These are phyloP conservation scores for Scaptomyza flava DNA, from an alignment of 2,888 invertebrate species.

Conservation along the genomic window DNA sequence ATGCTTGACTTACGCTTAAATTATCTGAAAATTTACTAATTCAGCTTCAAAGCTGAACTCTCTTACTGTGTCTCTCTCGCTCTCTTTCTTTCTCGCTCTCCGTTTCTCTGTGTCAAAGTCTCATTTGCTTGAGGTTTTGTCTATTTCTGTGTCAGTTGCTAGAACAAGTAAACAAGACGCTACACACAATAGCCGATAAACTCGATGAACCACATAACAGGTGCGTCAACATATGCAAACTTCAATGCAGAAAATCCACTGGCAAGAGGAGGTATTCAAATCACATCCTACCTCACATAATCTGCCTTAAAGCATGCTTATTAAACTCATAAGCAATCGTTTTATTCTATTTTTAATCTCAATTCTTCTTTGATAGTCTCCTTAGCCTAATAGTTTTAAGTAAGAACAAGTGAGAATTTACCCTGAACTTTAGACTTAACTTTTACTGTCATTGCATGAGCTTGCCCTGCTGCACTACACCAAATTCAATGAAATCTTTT, in stretches of 20 bases:
- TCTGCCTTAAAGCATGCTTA: background rate
- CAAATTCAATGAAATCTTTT: too few species aligned
- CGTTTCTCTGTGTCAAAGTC: background rate
- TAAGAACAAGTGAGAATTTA: too few species aligned
- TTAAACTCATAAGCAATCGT: background rate
- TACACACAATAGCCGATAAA: background rate
- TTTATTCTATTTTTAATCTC: background rate
- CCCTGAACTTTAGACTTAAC: too few species aligned
- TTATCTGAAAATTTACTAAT: constrained; percentile 73
- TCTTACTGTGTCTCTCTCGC: background rate
- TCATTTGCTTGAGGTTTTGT: constrained; percentile 7
- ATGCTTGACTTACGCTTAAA: constrained; percentile 64
- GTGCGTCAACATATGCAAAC: background rate
- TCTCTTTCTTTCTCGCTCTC: background rate
- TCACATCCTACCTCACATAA: background rate
- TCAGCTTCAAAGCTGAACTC: constrained; percentile 46
- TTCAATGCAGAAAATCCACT: background rate
- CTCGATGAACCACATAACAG: background rate
- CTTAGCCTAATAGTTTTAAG: too few species aligned
- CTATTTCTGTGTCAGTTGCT: constrained; percentile 7
- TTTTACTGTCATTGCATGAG: too few species aligned
- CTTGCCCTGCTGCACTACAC: too few species aligned
- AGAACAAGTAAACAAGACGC: constrained; percentile 12
- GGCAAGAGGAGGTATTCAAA: background rate
- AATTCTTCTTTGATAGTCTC: background rate